Conservation (phyloP, 2,888 invertebrate genomes). For the Acanthococcus lagerstroemiae region DNA sequence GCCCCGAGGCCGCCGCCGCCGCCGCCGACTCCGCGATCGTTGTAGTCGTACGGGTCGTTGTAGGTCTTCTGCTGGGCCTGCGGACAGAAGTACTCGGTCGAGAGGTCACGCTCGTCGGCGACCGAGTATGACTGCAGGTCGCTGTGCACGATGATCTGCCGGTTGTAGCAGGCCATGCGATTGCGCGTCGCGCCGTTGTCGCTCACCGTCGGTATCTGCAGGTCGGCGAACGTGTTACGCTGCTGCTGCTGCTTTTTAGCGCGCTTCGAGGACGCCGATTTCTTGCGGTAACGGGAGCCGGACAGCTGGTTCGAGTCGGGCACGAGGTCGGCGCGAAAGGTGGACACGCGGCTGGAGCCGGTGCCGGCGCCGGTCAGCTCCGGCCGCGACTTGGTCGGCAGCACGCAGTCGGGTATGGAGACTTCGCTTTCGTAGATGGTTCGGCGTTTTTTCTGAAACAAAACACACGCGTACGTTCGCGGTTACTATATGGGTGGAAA, state of each 20-base stretch:
- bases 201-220: slow-evolving; percentile 34
- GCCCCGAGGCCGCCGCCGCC: too few species aligned
- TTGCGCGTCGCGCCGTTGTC: slow-evolving; percentile 34
- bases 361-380: not conserved
- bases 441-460: slow-evolving; percentile 28
- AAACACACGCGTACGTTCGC: too few species aligned
- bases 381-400: not conserved
- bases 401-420: not conserved
- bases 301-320: not conserved
- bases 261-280: slow-evolving; percentile 6
- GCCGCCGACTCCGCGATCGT: too few species aligned
- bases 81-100: too few species aligned
- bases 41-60: too few species aligned
- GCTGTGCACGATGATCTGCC: not conserved
- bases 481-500: too few species aligned
- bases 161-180: slow-evolving; percentile 23
- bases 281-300: not conserved
- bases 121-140: not conserved
- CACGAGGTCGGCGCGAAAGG: not conserved
- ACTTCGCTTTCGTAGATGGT: slow-evolving; percentile 25
- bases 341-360: not conserved
- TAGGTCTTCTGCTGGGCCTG: too few species aligned
- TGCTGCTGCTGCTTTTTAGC: too few species aligned
- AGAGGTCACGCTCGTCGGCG: slow-evolving; percentile 5
- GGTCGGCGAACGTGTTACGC: slow-evolving; percentile 32